Evolutionary conservation across 2,113 vertebrate genomes (phyloP), one percentile per base, ranked within the genome.

Genomic region (Pimephales promelas): DNA sequence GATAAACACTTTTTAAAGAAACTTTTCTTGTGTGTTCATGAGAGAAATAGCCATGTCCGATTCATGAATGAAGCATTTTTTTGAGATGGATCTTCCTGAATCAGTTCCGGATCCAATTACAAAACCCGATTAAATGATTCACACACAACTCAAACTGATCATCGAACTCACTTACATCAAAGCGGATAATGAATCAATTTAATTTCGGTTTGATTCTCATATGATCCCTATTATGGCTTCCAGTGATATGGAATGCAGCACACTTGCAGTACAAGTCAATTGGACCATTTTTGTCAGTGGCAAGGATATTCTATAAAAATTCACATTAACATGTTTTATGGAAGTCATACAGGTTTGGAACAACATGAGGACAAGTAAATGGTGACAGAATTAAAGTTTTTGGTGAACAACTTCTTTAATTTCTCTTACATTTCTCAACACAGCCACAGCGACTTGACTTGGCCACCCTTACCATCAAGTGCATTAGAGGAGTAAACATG

Each of bases 401-500:
- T 3, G n/a, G 3, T 43, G 10, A 8, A 28, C 24, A 10, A 73
- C 13, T 13, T 11, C 40, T 45, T 47, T n/a, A n/a, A 26, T 40
- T 77, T 43, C 34, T 18, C 75, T 56, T 78, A 26, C n/a, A 57
- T n/a, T 5, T 20, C 2, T 10, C 47, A 24, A 34, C 43, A 34
- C 18, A 66, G 47, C 47, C 47, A 59, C 20, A 24, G 68, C 22
- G 56, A 81, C 81, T 75, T 70, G 52, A 70, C 79, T 82, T 86
- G 70, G 61, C 56, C 70, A 77, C 83, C 54, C 45, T 78, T 68
- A n/a, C 52, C 52, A 81, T 86, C 71, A 81, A 86, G 62, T 64
- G 81, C 77, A 87, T 85, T 78, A 86, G 57, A 47, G 66, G 36
- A 79, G 68, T 36, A 70, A 57, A 83, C 64, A 61, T 82, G 66